Evolutionary conservation across 1,140 invertebrate genomes (phyloP), one percentile per base, ranked within the genome.

Genomic region (Bombus fervidus): DNA sequence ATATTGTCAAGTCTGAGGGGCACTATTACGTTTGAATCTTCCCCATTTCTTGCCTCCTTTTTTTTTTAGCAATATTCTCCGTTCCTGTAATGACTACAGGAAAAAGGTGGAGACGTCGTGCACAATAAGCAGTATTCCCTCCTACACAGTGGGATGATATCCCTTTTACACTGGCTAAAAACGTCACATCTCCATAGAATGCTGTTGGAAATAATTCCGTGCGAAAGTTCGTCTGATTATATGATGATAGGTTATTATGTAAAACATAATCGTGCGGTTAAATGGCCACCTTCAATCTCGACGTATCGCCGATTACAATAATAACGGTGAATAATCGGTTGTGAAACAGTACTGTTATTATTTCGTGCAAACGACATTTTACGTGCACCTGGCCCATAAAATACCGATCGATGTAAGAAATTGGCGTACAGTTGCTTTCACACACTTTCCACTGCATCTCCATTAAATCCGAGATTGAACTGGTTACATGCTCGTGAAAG

Each of bases 151-250:
- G 53, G 62, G 74, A 53, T 66, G 83, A 83, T 86, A n/a, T 79
- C 64, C 78, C 77, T 86, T 76, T 82, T 83, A 39, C 77, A 41
- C 37, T 66, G 47, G 18, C 47, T 53, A 53, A 53, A 53, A 53
- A 53, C 47, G 47, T 84, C 83, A 37, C 64, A 86, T 85, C 39
- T 85, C 68, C 89, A 87, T 82, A 87, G 69, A 86, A 89, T 89
- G 34, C 72, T 25, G 57, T 81, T 47, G 81, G 9, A 66, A 72
- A 89, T 87, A 68, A 90, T 86, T 66, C 31, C 76, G 79, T 74
- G 71, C 53, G 81, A 89, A 92, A 91, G 73, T 91, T 82, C 76
- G 31, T 69, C 82, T 69, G 77, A 90, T 89, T 88, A 82, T 66
- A 83, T 39, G 69, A 91, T 88, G 81, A 81, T 71, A 47, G 77